Evolutionary conservation across 1,140 invertebrate genomes (phyloP).

Genomic region (Scylla paramamosain): DNA sequence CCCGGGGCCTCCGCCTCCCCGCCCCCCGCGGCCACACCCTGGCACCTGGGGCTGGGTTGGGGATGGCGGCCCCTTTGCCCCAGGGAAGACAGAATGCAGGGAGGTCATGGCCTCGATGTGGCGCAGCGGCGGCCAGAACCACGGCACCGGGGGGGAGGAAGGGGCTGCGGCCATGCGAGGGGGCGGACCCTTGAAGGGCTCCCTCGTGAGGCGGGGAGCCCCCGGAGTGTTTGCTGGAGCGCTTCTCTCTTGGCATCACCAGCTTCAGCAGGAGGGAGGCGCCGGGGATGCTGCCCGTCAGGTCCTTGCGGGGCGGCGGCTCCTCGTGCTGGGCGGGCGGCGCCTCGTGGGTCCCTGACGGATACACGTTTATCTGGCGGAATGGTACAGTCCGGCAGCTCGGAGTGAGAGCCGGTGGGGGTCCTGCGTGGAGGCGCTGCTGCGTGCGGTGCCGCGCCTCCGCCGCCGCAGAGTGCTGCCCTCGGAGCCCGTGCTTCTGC

Average conservation of each 20-base stretch:
- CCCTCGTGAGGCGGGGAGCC: constrained; percentile 55
- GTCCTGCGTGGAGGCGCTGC: constrained; percentile 59
- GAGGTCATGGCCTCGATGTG: constrained; percentile 53
- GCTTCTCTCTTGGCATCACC: constrained; percentile 67
- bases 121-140: constrained; percentile 72
- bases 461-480: constrained; percentile 64
- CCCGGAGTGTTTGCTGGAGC: constrained; percentile 69
- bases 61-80: not conserved
- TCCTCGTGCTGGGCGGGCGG: not conserved
- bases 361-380: constrained; percentile 48
- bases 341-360: constrained; percentile 45
- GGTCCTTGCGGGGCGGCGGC: constrained; percentile 33
- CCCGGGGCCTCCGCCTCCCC: constrained; percentile 53
- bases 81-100: constrained; percentile 27
- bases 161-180: not conserved
- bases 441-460: constrained; percentile 40
- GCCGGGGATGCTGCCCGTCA: constrained; percentile 63
- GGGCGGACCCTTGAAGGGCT: not conserved
- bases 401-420: constrained; percentile 64
- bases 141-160: constrained; percentile 59
- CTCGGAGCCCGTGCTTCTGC: constrained; percentile 68
- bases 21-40: constrained; percentile 37
- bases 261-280: constrained; percentile 63
- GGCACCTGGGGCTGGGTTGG: not conserved
- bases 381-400: constrained; percentile 59